Base-by-base conservation (phyloP, 2,888 invertebrate genomes). In the Dasysyrphus tricinctus region DNA sequence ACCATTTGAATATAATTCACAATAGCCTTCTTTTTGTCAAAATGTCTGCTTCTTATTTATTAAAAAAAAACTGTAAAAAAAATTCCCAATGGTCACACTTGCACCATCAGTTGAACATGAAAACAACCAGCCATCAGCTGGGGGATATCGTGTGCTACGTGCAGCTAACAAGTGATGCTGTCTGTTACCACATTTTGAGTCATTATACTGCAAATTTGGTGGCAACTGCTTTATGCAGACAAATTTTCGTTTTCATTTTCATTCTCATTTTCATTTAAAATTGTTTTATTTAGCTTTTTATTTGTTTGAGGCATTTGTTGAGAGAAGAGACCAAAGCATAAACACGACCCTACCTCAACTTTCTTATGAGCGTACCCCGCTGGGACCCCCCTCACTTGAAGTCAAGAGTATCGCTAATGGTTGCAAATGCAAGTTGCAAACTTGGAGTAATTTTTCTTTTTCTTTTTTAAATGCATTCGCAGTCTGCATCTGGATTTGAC, bases 261-360 rank as follows among this genome's bases (percentile, higher is more conserved):
- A 24, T 73, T 76, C 39, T 44, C 59, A 61, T 61, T 80, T 37
- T 69, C 70, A 44, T 59, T 77, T 67, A 65, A 14, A 39, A 51
- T 61, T 59, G 11, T 5, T 61, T 11, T 5, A 3, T 44, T 79
- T 75, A 29, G 44, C 24, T 63, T 83, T 51, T 74, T 72, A 65
- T 61, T 86, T 86, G 69, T 51, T 32, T 65, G 63, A 47, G 34
- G 63, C 3, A 44, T 79, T 49, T 47, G 74, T 16, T 42, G 44
- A 67, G 69, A 57, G n/a, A 16, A 16, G 6, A 24, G 6, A 24
- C 7, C 0, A 51, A 57, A 19, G 29, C n/a, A n/a, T 24, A 32
- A 44, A 65, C 57, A 70, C 29, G 47, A 82, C 67, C 82, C 82
- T 82, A 83, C 78, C 82, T 69, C 79, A 83, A 78, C 79, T 67